Base-by-base conservation (phyloP, 1,140 invertebrate genomes). In the Hetaerina americana region DNA sequence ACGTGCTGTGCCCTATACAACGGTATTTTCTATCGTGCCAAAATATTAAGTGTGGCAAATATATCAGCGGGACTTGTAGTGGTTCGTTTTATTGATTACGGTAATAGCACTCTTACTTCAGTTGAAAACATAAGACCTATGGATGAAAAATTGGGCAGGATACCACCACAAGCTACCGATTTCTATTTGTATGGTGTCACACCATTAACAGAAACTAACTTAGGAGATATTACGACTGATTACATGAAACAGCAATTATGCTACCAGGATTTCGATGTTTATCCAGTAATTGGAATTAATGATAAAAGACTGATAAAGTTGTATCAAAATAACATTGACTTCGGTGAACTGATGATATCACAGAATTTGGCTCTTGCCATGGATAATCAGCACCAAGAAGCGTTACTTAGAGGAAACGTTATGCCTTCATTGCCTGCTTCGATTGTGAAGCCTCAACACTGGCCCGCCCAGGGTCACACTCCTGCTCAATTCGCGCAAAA, bases 41-140 rank as follows among this genome's bases (percentile, higher is more conserved):
- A 82, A 78, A 81, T 90, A 69, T 80, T 80, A 66, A 84, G 79
- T 70, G 78, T 79, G 5, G 78, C 78, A 8, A 78, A 82, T 72
- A 70, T 83, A 18, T 73, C 78, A 1, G 82, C 82, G 69, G 81
- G 82, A 22, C 77, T 81, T 66, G 81, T 88, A 22, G 78, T 84
- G 73, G 85, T 91, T 3, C 84, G 87, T 49, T 89, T 90, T 71
- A 82, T 91, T 5, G 90, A 92, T 78, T 91, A 87, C 77, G 90
- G 90, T 71, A 89, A 89, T 72, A 81, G 80, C 69, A 86, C 87
- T 73, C 76, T 82, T n/a, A 79, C 88, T 28, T 78, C 82, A 2
- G 73, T 83, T 28, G 79, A 80, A 27, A 84, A 86, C 73, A 83
- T 89, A 10, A 77, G 87, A 74, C 78, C 85, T 26, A 75, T 88